phyloP scores from a whole-genome alignment of 1,140 invertebrate genomes.

The Papilio glaucus region DNA sequence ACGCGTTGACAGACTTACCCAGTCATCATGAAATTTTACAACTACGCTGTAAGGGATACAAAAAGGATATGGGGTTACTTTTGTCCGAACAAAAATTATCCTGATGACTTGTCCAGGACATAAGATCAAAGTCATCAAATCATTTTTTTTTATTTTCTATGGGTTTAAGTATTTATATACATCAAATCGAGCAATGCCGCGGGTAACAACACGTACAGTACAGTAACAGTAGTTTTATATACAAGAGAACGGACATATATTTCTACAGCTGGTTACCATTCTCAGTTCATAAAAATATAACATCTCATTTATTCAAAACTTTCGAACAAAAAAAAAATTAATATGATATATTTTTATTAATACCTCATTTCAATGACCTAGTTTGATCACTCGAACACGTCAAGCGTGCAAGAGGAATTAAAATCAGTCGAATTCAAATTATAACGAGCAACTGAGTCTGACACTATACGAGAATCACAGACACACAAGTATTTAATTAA shows the following conservation, averaged over 20 bases:
- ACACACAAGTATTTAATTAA: too few relatives aligned
- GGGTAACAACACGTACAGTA: background rate
- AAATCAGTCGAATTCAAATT: background rate
- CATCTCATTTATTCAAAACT: background rate
- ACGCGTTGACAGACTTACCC: too few relatives aligned
- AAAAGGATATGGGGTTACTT: too few relatives aligned
- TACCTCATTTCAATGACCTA: background rate
- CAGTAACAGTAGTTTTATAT: background rate
- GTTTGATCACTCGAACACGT: conserved; percentile 12
- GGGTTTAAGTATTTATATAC: too few relatives aligned
- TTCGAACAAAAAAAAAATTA: conserved; percentile 11
- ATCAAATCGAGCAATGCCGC: background rate
- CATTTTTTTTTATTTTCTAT: too few relatives aligned
- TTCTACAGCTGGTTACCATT: background rate
- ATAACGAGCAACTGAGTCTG: background rate
- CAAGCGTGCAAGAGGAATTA: conserved; percentile 1
- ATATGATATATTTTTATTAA: conserved; percentile 2
- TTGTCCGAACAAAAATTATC: too few relatives aligned
- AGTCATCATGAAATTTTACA: too few relatives aligned
- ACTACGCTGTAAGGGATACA: too few relatives aligned
- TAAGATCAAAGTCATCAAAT: too few relatives aligned
- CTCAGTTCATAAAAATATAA: background rate
- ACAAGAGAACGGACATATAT: background rate
- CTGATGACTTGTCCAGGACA: too few relatives aligned
- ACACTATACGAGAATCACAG: background rate